Percentiles rank a stretch among this genome's conserved stretches.
phyloP scores from a whole-genome alignment of 2,797 vertebrate species.

The Parauchenoglanis punctatus region DNA sequence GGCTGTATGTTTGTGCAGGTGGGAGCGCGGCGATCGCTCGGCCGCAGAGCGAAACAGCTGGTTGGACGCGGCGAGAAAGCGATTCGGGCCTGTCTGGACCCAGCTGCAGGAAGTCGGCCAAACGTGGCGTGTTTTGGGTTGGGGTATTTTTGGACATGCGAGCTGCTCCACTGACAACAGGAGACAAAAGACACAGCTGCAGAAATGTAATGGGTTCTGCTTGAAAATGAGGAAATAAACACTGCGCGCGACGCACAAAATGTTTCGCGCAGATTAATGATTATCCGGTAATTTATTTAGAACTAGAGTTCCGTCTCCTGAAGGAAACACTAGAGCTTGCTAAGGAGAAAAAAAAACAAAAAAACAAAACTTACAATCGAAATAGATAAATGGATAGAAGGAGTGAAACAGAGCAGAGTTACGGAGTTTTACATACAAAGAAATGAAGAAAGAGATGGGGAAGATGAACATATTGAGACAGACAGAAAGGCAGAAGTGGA shows the following conservation, averaged over 20 bases:
- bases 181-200: slow-evolving; percentile 2
- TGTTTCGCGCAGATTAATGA: background rate
- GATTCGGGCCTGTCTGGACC: background rate
- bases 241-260: background rate
- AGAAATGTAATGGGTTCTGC: background rate
- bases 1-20: background rate
- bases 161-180: background rate
- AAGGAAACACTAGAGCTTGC: too few relatives aligned
- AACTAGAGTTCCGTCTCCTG: too few relatives aligned
- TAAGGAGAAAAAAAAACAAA: too few relatives aligned
- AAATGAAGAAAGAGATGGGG: too few relatives aligned
- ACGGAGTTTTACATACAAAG: too few relatives aligned
- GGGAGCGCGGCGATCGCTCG: background rate
- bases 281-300: background rate
- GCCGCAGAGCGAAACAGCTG: background rate
- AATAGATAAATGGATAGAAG: too few relatives aligned
- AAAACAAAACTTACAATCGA: too few relatives aligned
- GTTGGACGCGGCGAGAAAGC: background rate
- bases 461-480: too few relatives aligned
- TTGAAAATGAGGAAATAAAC: background rate
- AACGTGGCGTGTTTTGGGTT: background rate
- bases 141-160: background rate
- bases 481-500: too few relatives aligned
- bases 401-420: too few relatives aligned
- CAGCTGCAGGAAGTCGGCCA: background rate